Evolutionary conservation across 2,888 invertebrate genomes (phyloP), one percentile per base, ranked within the genome.

Genomic region (Ectropis crepuscularia): DNA sequence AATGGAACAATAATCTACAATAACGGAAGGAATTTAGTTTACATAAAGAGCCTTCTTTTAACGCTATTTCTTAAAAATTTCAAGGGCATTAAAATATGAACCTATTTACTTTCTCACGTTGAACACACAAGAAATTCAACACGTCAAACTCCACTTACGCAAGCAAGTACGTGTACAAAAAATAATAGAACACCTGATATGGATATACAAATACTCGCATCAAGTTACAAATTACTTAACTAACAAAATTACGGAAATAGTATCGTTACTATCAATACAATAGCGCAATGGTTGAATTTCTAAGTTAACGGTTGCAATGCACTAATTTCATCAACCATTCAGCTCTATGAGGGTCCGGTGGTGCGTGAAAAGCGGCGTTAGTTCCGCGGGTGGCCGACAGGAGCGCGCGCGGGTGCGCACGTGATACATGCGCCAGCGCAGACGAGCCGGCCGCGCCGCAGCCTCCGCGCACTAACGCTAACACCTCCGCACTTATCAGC

Each of bases 361-460:
- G 78, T 82, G 84, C 89, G 84, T 87, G 85, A 81, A 89, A 85
- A 85, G 79, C 69, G 74, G 80, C 82, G 88, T 86, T 89, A 88
- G 86, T 91, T 84, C 88, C 68, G 55, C 71, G 69, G 63, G 63
- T 72, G 58, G 70, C 86, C 91, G 81, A 85, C 85, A 85, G 74
- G 82, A 74, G 83, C 81, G 63, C 72, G 91, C 90, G 90, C 91
- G 82, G 82, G 75, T 65, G 65, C 79, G 90, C 92, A 91, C 91
- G 90, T 92, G 91, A 91, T 87, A 84, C 75, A 80, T 83, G 86
- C 88, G 90, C 90, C 76, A 69, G 86, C 86, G 85, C 90, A 90
- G 90, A 90, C 87, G 87, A 84, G 83, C 81, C 74, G 78, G 79
- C 79, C 79, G 89, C 91, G 90, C 88, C 79, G 89, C 87, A 90